Percentiles rank a stretch among this genome's conserved stretches.
These are phyloP conservation scores for Trialeurodes vaporariorum DNA, from an alignment of 1,140 invertebrate species.

Conservation along the genomic window DNA sequence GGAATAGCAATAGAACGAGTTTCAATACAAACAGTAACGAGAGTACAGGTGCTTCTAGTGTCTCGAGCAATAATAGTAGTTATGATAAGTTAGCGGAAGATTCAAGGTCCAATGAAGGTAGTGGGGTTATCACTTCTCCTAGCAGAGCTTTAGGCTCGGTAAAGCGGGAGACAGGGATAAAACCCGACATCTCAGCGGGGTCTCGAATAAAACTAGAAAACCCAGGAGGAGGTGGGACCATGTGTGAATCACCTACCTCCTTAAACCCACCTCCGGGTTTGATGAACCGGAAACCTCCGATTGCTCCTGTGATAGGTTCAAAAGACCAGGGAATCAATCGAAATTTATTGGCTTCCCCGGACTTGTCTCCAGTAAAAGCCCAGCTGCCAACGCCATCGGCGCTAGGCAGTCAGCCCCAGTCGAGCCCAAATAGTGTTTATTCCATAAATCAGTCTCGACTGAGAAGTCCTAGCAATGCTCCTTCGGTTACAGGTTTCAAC, in stretches of 20 bases:
- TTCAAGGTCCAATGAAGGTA: constrained; percentile 51
- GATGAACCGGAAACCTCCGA: background rate
- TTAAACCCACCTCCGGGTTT: background rate
- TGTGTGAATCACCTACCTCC: background rate
- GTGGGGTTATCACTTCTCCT: constrained; percentile 40
- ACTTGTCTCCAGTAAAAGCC: too few relatives aligned
- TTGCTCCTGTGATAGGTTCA: background rate
- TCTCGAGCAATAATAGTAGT: constrained; percentile 37
- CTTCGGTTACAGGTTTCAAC: background rate
- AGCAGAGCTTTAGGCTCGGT: constrained; percentile 21
- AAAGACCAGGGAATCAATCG: background rate
- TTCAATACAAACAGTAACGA: constrained; percentile 52
- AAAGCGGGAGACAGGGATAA: constrained; percentile 14
- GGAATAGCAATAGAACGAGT: constrained; percentile 45
- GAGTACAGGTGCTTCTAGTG: constrained; percentile 51
- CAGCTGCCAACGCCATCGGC: background rate
- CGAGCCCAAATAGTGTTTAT: background rate
- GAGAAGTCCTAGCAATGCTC: background rate
- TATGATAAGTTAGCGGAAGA: constrained; percentile 67
- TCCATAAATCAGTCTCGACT: background rate
- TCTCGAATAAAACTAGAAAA: background rate
- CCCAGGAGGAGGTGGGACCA: background rate
- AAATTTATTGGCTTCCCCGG: background rate
- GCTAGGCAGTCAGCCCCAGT: background rate
- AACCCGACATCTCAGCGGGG: too few relatives aligned